Evolutionary conservation across 1,140 invertebrate genomes (phyloP).

Genomic region (Holotrichia oblita): DNA sequence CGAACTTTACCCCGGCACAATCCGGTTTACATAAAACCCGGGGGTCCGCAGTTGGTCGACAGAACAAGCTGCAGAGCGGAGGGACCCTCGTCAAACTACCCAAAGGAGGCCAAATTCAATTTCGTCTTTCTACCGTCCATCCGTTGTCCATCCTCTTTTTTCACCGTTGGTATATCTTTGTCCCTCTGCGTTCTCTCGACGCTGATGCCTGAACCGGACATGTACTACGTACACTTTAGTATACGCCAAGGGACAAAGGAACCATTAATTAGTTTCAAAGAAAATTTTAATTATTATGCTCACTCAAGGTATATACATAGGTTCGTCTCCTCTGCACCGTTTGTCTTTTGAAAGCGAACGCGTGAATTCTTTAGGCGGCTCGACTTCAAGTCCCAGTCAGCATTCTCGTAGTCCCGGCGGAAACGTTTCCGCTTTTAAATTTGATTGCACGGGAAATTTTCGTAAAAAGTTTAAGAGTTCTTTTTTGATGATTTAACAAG

Average conservation of each 20-base stretch:
- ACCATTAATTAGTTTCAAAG: constrained; percentile 3
- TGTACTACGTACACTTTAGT: neutral
- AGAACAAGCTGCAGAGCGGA: neutral
- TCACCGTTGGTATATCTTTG: neutral
- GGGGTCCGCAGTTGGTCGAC: neutral
- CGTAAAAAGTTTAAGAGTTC: neutral
- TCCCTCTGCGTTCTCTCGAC: neutral
- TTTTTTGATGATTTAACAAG: constrained; percentile 9
- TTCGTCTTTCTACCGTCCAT: neutral
- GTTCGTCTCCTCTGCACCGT: neutral
- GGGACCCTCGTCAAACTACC: constrained; percentile 6
- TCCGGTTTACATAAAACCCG: constrained; percentile 3
- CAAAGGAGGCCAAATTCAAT: neutral
- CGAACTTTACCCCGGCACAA: neutral
- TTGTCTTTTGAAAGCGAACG: neutral
- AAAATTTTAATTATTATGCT: constrained; percentile 14
- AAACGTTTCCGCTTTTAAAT: constrained; percentile 16
- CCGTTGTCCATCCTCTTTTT: neutral
- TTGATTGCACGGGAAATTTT: constrained; percentile 3
- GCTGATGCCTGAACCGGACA: neutral
- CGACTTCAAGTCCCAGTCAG: neutral
- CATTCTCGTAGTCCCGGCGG: neutral
- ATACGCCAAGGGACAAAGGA: neutral
- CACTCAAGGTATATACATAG: neutral
- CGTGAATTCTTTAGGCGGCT: too few species aligned